Conservation (phyloP, 2,113 vertebrate species). For the Perca flavescens region DNA sequence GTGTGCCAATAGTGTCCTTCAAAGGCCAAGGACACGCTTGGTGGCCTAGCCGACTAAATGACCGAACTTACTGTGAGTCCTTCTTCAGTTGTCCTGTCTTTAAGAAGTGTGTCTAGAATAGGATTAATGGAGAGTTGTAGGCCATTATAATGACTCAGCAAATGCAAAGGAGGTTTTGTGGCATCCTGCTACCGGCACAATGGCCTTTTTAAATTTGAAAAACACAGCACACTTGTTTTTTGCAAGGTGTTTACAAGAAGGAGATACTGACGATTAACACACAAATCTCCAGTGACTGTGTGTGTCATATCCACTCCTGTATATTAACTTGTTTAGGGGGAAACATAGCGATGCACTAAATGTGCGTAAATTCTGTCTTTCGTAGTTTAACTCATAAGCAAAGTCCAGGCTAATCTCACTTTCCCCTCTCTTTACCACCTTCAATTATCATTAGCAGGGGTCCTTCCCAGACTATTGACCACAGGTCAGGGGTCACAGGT, state of each 20-base stretch:
- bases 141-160: neutral
- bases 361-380: neutral
- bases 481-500: constrained; percentile 34
- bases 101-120: neutral
- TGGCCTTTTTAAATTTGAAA: neutral
- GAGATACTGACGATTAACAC: neutral
- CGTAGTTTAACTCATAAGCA: neutral
- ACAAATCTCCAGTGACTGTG: neutral
- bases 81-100: neutral
- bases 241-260: neutral
- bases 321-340: neutral
- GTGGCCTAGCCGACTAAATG: neutral
- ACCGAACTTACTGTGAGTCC: neutral
- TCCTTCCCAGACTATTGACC: neutral
- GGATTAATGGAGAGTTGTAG: neutral
- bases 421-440: neutral
- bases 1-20: constrained; percentile 52
- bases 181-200: too few relatives aligned
- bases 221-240: neutral
- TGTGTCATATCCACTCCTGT: neutral
- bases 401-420: neutral
- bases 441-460: constrained; percentile 21
- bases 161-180: neutral
- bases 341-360: neutral
- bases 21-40: constrained; percentile 44